These are phyloP conservation scores for Mechanitis messenoides DNA, from an alignment of 2,888 invertebrate genomes.

Conservation along the genomic window DNA sequence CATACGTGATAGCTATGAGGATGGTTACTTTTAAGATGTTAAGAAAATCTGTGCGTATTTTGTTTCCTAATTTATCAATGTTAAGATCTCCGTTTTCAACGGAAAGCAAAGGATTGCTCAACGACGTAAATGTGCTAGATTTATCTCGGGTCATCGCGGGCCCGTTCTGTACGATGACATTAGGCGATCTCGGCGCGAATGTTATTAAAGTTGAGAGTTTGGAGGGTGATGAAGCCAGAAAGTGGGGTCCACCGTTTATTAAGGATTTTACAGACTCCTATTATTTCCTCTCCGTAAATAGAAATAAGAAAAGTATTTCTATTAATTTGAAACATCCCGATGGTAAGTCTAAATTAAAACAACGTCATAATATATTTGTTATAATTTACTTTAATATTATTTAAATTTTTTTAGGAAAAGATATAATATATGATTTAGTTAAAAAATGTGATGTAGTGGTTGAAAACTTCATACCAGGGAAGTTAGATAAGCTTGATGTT, in stretches of 20 bases:
- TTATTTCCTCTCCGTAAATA: constrained; percentile 92
- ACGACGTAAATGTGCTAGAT: constrained; percentile 85
- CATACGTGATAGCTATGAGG: constrained; percentile 22
- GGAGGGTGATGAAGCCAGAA: constrained; percentile 88
- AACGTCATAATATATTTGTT: not conserved
- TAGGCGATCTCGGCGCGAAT: constrained; percentile 95
- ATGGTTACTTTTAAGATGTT: constrained; percentile 21
- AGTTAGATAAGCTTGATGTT: constrained; percentile 83
- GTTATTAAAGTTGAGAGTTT: constrained; percentile 94
- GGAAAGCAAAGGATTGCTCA: constrained; percentile 73
- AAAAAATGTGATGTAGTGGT: constrained; percentile 89
- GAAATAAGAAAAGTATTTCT: constrained; percentile 95
- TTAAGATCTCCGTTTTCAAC: constrained; percentile 25
- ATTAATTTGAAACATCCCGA: constrained; percentile 85
- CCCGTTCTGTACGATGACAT: constrained; percentile 94
- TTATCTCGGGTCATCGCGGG: constrained; percentile 93
- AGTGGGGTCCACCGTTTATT: constrained; percentile 95
- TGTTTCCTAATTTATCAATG: constrained; percentile 18
- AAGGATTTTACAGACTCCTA: constrained; percentile 80
- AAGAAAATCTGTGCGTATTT: constrained; percentile 16
- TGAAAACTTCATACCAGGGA: constrained; percentile 96
- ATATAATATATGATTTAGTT: constrained; percentile 83
- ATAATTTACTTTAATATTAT: not conserved
- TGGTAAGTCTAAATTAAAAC: constrained; percentile 62
- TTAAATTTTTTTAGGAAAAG: constrained; percentile 53